Evolutionary conservation across 2,797 vertebrate species (phyloP).

Genomic region (Sebastes jordani): DNA sequence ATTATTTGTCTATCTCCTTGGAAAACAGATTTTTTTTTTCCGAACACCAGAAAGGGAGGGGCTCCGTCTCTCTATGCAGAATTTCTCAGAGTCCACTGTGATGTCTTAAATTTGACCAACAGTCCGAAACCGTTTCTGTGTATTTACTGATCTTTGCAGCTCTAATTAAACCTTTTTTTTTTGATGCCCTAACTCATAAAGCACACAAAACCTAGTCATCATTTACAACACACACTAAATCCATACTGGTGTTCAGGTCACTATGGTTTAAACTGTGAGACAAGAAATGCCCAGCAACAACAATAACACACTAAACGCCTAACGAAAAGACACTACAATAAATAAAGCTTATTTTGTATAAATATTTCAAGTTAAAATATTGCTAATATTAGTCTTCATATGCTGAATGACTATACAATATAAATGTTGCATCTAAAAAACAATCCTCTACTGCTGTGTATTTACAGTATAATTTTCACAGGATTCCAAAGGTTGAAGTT

Average conservation of each 20-base stretch:
- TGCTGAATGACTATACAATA: constrained; percentile 72
- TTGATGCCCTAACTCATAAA: not conserved
- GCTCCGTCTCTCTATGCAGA: too few relatives aligned
- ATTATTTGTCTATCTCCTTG: too few relatives aligned
- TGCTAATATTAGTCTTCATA: constrained; percentile 77
- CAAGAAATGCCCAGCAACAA: not conserved
- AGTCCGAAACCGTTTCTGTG: not conserved
- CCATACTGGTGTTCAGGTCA: not conserved
- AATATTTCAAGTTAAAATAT: constrained; percentile 80
- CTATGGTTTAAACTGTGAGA: not conserved
- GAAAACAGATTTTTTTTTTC: too few relatives aligned
- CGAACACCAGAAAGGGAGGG: too few relatives aligned
- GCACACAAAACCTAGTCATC: not conserved
- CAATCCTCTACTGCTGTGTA: constrained; percentile 50
- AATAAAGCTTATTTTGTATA: constrained; percentile 79
- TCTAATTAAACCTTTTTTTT: not conserved
- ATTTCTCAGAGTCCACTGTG: not conserved
- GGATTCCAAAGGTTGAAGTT: constrained; percentile 31
- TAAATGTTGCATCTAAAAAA: constrained; percentile 73
- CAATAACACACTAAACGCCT: not conserved
- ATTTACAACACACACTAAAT: constrained; percentile 8
- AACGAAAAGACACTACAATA: constrained; percentile 60
- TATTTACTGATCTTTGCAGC: not conserved
- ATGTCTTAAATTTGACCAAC: not conserved
- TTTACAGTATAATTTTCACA: constrained; percentile 64